These are phyloP conservation scores for Melanogrammus aeglefinus DNA, from an alignment of 2,797 vertebrate genomes.

Conservation along the genomic window DNA sequence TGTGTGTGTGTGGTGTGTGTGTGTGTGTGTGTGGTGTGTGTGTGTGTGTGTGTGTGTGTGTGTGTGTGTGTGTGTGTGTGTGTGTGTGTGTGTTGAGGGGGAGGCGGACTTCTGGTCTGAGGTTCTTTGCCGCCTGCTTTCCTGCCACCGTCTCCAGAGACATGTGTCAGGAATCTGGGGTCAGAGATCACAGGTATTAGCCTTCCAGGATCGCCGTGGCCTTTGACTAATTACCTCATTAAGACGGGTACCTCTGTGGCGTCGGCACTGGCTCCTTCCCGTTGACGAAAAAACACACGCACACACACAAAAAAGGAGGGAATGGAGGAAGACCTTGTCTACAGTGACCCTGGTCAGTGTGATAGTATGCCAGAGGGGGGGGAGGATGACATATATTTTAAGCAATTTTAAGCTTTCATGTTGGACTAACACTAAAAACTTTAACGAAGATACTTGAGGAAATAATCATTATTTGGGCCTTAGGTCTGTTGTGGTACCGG, in stretches of 20 bases:
- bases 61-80: background rate
- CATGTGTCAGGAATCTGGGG: constrained; percentile 64
- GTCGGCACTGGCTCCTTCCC: no score
- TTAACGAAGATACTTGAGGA: constrained; percentile 69
- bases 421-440: constrained; percentile 72
- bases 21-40: background rate
- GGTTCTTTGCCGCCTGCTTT: constrained; percentile 39
- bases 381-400: constrained; percentile 69
- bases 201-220: constrained; percentile 64
- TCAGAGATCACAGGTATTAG: constrained; percentile 77
- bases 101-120: background rate
- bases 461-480: constrained; percentile 66
- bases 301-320: constrained; percentile 24
- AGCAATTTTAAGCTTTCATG: constrained; percentile 68
- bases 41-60: background rate
- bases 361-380: no score
- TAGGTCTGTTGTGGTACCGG: constrained; percentile 54
- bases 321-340: constrained; percentile 59
- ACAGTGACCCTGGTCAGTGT: no score
- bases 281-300: no score
- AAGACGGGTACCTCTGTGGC: constrained; percentile 41
- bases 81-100: background rate
- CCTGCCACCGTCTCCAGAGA: constrained; percentile 62
- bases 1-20: background rate
- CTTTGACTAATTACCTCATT: constrained; percentile 80